Evolutionary conservation across 23 tunicate species (phyloP).

Genomic region (Trididemnum clinides): DNA sequence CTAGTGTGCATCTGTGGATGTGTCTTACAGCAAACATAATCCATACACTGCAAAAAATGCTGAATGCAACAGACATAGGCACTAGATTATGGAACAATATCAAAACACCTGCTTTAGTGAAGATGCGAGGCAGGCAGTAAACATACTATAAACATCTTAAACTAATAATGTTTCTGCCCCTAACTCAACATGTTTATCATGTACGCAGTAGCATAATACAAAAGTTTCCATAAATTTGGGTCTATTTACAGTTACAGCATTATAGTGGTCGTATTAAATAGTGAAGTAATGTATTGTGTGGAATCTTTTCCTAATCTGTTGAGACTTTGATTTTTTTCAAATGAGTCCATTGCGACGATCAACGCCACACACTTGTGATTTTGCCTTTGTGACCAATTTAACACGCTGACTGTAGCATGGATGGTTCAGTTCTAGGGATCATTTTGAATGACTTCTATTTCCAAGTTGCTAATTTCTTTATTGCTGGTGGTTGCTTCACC

Average conservation of each 20-base stretch:
- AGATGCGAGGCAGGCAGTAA: too few species aligned
- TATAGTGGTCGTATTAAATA: not conserved
- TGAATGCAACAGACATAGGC: too few species aligned
- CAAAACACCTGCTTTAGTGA: too few species aligned
- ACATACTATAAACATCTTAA: too few species aligned
- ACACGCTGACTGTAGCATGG: conserved; percentile 28
- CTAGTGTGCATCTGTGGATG: too few species aligned
- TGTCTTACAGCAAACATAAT: too few species aligned
- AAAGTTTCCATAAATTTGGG: not conserved
- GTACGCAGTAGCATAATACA: too few species aligned
- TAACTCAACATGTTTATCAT: too few species aligned
- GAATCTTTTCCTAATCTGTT: not conserved
- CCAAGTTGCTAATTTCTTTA: not conserved
- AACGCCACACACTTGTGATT: conserved; percentile 3
- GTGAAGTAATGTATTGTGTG: not conserved
- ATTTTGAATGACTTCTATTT: conserved; percentile 9
- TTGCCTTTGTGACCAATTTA: conserved; percentile 5
- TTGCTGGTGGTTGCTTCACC: conserved; percentile 6
- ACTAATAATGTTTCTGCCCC: not conserved
- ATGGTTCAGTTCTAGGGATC: not conserved
- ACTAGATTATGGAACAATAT: too few species aligned
- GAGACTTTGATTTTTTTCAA: not conserved
- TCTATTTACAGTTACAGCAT: not conserved
- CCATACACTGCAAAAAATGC: too few species aligned
- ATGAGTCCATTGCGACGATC: not conserved